phyloP scores from a whole-genome alignment of 2,888 invertebrate species.

The Eilema griseolum region DNA sequence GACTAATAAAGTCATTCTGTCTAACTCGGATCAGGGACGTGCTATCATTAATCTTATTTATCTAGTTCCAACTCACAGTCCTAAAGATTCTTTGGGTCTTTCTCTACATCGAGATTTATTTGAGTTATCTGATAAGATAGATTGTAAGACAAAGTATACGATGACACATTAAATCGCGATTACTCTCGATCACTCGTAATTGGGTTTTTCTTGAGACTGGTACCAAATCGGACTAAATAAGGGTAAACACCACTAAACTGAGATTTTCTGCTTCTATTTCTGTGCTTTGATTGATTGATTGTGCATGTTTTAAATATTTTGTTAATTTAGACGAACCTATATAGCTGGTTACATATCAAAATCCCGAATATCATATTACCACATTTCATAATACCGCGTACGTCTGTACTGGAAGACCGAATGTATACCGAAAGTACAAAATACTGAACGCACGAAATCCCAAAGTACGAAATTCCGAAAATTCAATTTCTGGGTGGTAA shows the following conservation, averaged over 20 bases:
- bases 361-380: too few relatives aligned
- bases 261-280: too few relatives aligned
- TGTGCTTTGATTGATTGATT: too few relatives aligned
- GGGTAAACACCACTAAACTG: background rate
- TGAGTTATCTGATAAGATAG: background rate
- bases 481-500: too few relatives aligned
- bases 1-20: conserved; percentile 48
- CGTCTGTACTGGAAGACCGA: too few relatives aligned
- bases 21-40: conserved; percentile 39
- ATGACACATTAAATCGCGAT: conserved; percentile 4
- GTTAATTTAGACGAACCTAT: background rate
- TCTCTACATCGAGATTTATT: conserved; percentile 10
- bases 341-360: too few relatives aligned
- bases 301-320: background rate
- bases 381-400: too few relatives aligned
- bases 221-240: background rate
- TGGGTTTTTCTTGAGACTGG: background rate
- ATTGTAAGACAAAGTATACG: background rate
- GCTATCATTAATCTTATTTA: conserved; percentile 55
- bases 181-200: background rate
- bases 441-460: too few relatives aligned
- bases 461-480: too few relatives aligned
- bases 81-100: conserved; percentile 35
- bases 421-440: too few relatives aligned
- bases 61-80: conserved; percentile 42